These are phyloP conservation scores for Silurus aristotelis DNA, from an alignment of 2,797 vertebrate genomes.

Conservation along the genomic window DNA sequence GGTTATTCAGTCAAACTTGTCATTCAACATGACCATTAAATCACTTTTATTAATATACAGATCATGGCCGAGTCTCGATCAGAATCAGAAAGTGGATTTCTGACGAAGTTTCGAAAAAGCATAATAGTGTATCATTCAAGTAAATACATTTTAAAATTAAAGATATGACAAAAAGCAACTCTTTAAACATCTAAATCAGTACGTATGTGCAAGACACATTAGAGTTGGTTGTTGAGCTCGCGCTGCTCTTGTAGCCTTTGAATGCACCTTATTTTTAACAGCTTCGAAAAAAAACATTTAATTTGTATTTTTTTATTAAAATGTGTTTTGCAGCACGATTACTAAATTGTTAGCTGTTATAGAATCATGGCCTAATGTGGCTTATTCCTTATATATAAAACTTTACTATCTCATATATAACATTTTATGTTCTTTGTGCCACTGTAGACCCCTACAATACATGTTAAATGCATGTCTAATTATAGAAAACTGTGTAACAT, in stretches of 20 bases:
- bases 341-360: not conserved
- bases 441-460: not conserved
- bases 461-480: not conserved
- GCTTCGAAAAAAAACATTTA: not conserved
- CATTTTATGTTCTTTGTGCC: not conserved
- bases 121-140: constrained; percentile 1
- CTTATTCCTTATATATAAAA: not conserved
- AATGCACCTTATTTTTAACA: not conserved
- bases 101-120: not conserved
- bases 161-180: not conserved
- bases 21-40: constrained; percentile 26
- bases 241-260: not conserved
- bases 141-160: not conserved
- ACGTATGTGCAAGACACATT: not conserved
- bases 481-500: not conserved
- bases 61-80: not conserved
- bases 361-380: not conserved
- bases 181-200: not conserved
- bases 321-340: not conserved
- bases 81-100: not conserved
- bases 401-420: not conserved
- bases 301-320: not conserved
- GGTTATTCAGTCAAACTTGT: constrained; percentile 7
- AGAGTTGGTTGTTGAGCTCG: not conserved
- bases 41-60: constrained; percentile 22